A percentile compares a stretch with the other conserved stretches of the same genome.
These are phyloP conservation scores for Parthenolecanium corni DNA, from an alignment of 2,888 invertebrate genomes.

Conservation along the genomic window DNA sequence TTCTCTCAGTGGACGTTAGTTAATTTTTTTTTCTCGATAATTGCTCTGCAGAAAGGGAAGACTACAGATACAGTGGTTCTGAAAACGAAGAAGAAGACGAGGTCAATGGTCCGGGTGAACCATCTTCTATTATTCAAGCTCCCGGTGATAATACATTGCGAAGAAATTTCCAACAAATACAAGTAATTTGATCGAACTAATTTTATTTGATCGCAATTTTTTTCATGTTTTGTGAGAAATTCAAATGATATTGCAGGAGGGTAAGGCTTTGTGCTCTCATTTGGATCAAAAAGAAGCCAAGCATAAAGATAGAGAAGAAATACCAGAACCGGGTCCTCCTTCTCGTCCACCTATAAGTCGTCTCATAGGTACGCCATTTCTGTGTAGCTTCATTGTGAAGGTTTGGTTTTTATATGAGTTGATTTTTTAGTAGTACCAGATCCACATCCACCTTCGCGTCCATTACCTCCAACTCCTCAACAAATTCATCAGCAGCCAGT, in stretches of 20 bases:
- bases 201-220: neutral
- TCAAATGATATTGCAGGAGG: conserved; percentile 34
- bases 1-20: neutral
- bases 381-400: neutral
- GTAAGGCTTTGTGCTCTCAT: conserved; percentile 48
- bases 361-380: conserved; percentile 49
- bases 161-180: conserved; percentile 95
- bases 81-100: conserved; percentile 97
- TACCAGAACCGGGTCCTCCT: conserved; percentile 74
- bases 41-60: conserved; percentile 40
- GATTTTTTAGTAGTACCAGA: conserved; percentile 61
- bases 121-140: conserved; percentile 85
- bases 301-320: conserved; percentile 41
- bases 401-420: conserved; percentile 4
- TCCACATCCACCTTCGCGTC: conserved; percentile 68
- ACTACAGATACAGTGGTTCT: conserved; percentile 75
- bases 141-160: conserved; percentile 88
- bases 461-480: conserved; percentile 67
- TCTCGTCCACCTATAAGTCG: conserved; percentile 79
- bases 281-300: conserved; percentile 34
- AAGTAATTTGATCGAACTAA: conserved; percentile 42
- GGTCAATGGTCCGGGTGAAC: conserved; percentile 80
- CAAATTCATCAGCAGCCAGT: conserved; percentile 43
- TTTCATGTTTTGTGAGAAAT: neutral
- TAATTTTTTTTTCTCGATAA: conserved; percentile 1